Evolutionary conservation across 2,888 invertebrate species (phyloP).

Genomic region (Zootermopsis nevadensis): DNA sequence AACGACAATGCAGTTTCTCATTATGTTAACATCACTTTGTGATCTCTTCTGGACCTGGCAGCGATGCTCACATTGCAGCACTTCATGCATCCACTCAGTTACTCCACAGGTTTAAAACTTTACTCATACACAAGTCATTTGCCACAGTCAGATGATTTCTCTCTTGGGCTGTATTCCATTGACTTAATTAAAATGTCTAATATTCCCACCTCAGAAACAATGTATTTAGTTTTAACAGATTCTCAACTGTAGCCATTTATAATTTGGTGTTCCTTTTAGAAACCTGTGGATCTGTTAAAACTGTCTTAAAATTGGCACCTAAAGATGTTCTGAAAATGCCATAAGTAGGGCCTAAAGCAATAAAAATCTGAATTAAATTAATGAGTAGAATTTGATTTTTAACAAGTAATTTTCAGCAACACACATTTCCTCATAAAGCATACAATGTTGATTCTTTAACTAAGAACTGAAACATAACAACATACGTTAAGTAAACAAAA

Average conservation of each 20-base stretch:
- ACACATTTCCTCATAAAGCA: not conserved
- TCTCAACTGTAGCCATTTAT: not conserved
- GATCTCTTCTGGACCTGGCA: not conserved
- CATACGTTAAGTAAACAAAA: not conserved
- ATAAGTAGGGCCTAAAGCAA: constrained; percentile 21
- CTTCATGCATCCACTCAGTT: not conserved
- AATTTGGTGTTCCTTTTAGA: not conserved
- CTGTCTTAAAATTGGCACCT: not conserved
- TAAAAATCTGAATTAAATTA: not conserved
- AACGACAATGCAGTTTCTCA: constrained; percentile 1
- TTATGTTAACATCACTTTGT: not conserved
- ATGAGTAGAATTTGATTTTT: constrained; percentile 21
- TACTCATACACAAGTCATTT: not conserved
- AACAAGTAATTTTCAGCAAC: constrained; percentile 1
- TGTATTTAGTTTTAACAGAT: not conserved
- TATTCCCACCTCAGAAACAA: constrained; percentile 8
- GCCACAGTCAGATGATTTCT: not conserved
- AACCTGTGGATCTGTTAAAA: not conserved
- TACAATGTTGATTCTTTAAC: not conserved
- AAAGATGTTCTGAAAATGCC: constrained; percentile 3
- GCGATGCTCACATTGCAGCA: not conserved
- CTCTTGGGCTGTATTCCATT: not conserved
- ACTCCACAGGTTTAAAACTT: not conserved
- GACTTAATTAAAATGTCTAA: constrained; percentile 15
- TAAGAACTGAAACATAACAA: not conserved